Base-by-base conservation (phyloP, 2,888 invertebrate genomes). In the Syritta pipiens region DNA sequence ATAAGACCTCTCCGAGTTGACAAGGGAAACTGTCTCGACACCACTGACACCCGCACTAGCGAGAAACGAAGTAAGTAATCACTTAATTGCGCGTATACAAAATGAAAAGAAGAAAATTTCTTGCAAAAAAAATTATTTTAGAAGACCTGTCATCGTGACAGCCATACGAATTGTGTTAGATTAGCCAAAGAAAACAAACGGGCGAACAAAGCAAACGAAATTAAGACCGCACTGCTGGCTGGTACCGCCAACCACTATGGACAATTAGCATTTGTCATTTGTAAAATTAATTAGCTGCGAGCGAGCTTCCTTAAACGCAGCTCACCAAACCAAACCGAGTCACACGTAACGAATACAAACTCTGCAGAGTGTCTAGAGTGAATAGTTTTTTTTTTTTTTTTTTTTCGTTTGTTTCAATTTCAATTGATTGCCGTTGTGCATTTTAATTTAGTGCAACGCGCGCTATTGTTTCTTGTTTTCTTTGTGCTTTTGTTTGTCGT, bases 191-290 rank as follows among this genome's bases (percentile, higher is more conserved):
- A 57, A 48, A 22, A 57, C 40, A 40, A 49, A 42, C 1, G 19
- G 10, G 44, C 4, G 12, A 20, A 32, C 10, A 51, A 42, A 44
- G 59, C 37, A 57, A 51, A 63, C 30, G 57, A 51, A 53, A 42
- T 32, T 9, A 30, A 49, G 46, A 44, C 37, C 69, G 63, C 71
- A 35, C 30, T 51, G 26, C 37, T 17, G 42, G 12, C 53, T 63
- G 51, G 42, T 77, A 53, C 44, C 37, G 53, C 53, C 51, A 51
- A 71, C 57, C 37, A 22, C 24, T n/a, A n/a, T n/a, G 10, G 37
- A 10, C 71, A 71, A 71, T 77, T 77, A 77, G 71, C 77, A 77
- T 77, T 77, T 65, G 69, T 69, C 49, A 59, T 59, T 63, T 76
- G 76, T 69, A 44, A 65, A 71, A 63, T 65, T 71, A 71, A 77